Evolutionary conservation across 92 coral and sea anemone genomes (phyloP).

Genomic region (Porites cylindrica): DNA sequence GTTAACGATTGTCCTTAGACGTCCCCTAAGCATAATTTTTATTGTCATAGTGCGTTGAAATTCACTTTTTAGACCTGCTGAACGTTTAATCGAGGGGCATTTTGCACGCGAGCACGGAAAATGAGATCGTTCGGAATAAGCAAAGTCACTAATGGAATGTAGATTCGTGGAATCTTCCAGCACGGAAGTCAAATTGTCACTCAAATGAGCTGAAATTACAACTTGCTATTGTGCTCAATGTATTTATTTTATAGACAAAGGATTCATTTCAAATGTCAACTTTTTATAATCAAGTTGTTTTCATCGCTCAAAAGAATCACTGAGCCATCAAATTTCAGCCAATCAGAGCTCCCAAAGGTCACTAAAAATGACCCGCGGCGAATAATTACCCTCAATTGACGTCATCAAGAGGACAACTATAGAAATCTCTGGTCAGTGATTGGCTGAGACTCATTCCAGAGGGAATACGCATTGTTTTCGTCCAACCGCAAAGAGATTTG

Average conservation of each 20-base stretch:
- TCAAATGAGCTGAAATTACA: conserved; percentile 66
- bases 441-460: conserved; percentile 69
- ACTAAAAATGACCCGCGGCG: conserved; percentile 56
- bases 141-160: conserved; percentile 31
- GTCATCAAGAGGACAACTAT: conserved; percentile 54
- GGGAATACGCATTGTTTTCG: conserved; percentile 66
- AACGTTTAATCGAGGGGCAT: conserved; percentile 3
- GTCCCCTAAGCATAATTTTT: conserved; percentile 7
- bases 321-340: conserved; percentile 54
- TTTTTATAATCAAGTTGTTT: conserved; percentile 54
- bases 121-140: not conserved
- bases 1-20: not conserved
- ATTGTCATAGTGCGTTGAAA: conserved; percentile 1
- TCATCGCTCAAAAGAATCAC: conserved; percentile 51
- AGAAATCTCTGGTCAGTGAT: conserved; percentile 52
- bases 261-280: conserved; percentile 54
- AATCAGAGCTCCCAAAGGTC: conserved; percentile 41
- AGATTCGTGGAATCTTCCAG: conserved; percentile 63
- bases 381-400: conserved; percentile 68
- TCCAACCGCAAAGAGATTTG: conserved; percentile 71
- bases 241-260: conserved; percentile 67
- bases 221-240: conserved; percentile 51
- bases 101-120: not conserved
- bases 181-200: conserved; percentile 75
- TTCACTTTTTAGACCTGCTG: conserved; percentile 27